Base-by-base conservation (phyloP, 2,888 invertebrate species). In the Drosophila fulvimacula region DNA sequence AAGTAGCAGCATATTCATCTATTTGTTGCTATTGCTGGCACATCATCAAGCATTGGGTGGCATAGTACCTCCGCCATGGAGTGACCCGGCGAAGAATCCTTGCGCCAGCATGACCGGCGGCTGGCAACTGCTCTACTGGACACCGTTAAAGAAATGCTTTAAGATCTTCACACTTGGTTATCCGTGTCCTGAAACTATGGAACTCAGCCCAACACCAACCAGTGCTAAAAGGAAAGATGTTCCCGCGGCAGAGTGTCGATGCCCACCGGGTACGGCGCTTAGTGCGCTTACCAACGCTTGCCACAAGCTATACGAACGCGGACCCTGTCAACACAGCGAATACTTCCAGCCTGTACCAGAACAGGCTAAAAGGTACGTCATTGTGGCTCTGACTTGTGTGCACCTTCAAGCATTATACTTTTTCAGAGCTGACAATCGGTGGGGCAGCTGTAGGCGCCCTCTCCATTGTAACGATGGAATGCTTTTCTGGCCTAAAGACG, bases 91-190 rank as follows among this genome's bases (percentile, higher is more conserved):
- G 73, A 94, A 95, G 82, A 97, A 97, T 92, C 97, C 97, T 0
- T 97, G 97, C 82, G 96, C 97, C 5, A 93, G 94, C 3, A 95
- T 96, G 91, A 95, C 96, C 0, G 94, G 95, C 70, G 97, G 97
- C 51, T 97, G 97, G 97, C 96, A 97, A 87, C 94, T 97, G 90
- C 94, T 97, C 61, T 97, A 95, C 92, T 97, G 97, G 97, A 96
- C 96, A 10, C 94, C 95, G 1, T 95, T 97, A 90, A 96, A 96
- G 72, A 95, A 96, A 92, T 97, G 97, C 93, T 97, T 97, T 91
- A 96, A 96, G 91, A 97, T 97, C 92, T 97, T 97, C 90, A 95
- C 96, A 94, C 95, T 94, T 32, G 97, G 97, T 15, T 94, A 95
- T 79, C 97, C 97, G 0, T 97, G 97, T 88, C 96, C 96, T 0